Percentiles rank a stretch among this genome's conserved stretches.
These are phyloP conservation scores for Heteropelma amictum DNA, from an alignment of 2,888 invertebrate genomes.

Conservation along the genomic window DNA sequence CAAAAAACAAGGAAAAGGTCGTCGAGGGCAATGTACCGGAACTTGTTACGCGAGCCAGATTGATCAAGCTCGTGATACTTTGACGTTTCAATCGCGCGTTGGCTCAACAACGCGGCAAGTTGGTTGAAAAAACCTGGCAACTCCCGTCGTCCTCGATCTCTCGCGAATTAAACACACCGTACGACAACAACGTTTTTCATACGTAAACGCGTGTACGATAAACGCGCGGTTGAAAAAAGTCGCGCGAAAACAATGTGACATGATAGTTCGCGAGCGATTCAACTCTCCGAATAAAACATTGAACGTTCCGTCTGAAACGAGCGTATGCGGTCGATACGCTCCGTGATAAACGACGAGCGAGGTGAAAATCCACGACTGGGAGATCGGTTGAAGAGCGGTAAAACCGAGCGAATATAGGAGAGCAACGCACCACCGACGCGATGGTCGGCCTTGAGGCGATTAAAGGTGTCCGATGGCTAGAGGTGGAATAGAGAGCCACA, in stretches of 20 bases:
- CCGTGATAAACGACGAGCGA: constrained; percentile 2
- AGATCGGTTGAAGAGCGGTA: not conserved
- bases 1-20: not conserved
- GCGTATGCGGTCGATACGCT: not conserved
- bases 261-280: too few relatives aligned
- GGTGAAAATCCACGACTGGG: constrained; percentile 18
- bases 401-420: not conserved
- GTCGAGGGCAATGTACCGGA: not conserved
- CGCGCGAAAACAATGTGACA: too few relatives aligned
- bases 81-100: constrained; percentile 14
- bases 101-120: too few relatives aligned
- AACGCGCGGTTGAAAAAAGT: too few relatives aligned
- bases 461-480: constrained; percentile 61
- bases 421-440: constrained; percentile 51
- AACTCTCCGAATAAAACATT: not conserved
- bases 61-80: not conserved
- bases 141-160: too few relatives aligned
- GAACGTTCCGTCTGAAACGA: not conserved
- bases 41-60: not conserved
- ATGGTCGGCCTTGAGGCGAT: constrained; percentile 70
- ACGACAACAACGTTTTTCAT: too few relatives aligned
- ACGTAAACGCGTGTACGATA: too few relatives aligned
- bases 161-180: too few relatives aligned
- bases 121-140: too few relatives aligned
- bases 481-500: constrained; percentile 36